Base-by-base conservation (phyloP, 2,113 vertebrate genomes). In the Aythya baeri region DNA sequence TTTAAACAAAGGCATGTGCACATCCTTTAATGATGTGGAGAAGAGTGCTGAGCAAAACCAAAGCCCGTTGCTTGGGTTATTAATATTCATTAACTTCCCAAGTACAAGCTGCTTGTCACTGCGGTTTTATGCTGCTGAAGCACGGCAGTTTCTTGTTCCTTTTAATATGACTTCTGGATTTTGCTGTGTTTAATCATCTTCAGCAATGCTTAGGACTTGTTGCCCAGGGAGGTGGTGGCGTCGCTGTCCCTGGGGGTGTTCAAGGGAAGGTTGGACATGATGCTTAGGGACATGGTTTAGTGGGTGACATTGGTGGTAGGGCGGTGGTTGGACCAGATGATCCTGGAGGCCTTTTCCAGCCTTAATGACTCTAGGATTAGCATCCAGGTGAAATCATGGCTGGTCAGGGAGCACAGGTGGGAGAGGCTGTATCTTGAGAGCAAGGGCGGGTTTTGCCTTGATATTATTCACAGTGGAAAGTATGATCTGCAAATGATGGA, bases 61-160 rank as follows among this genome's bases (percentile, higher is more conserved):
- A 93, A 13, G 13, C 13, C n/a, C 43, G 15, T 77, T 58, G 79
- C 57, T 83, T 7, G 0, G 34, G 14, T 62, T 80, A 70, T 93
- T 89, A 89, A 79, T 93, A 93, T 86, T 93, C 78, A 85, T 87
- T 94, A 91, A 82, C 32, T 84, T 91, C 62, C 71, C 44, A 4
- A 34, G n/a, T 7, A 62, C 86, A n/a, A 73, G 25, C 81, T 13
- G 12, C 75, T 74, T 36, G 81, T 86, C 41, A 5, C 74, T 52
- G 89, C 0, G 32, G 67, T 59, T 82, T 59, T 62, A 43, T 18
- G 10, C 79, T 72, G 73, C 68, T 68, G 38, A 4, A 54, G 38
- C 7, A 41, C 27, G n/a, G 85, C 11, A 13, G 43, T 29, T 91
- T 88, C 76, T 88, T 26, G 46, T 36, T 88, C 49, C 4, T 81